Evolutionary conservation across 2,888 invertebrate species (phyloP), one percentile per base, ranked within the genome.

Genomic region (Agrotis segetum): DNA sequence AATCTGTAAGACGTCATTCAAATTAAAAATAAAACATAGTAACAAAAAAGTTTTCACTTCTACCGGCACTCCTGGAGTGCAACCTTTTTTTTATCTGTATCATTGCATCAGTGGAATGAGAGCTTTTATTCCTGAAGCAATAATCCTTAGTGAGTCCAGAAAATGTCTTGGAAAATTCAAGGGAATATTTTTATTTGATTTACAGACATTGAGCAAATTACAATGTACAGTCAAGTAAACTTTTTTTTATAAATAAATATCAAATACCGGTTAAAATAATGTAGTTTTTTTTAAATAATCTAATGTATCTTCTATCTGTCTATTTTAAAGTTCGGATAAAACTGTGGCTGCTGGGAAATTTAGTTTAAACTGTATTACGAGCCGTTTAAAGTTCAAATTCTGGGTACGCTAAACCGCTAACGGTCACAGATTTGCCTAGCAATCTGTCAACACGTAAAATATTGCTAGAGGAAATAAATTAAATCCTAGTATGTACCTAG

Each of bases 21-120:
- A n/a, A n/a, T n/a, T n/a, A n/a, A n/a, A n/a, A n/a, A n/a, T n/a
- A n/a, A n/a, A n/a, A n/a, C n/a, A n/a, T n/a, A n/a, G n/a, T n/a
- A n/a, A n/a, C n/a, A n/a, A n/a, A n/a, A n/a, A n/a, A n/a, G n/a
- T n/a, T n/a, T n/a, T n/a, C n/a, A n/a, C n/a, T n/a, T n/a, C n/a
- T n/a, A n/a, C n/a, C n/a, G n/a, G n/a, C n/a, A n/a, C n/a, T n/a
- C n/a, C n/a, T n/a, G n/a, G n/a, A n/a, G n/a, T n/a, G n/a, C n/a
- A n/a, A n/a, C n/a, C n/a, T n/a, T n/a, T n/a, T n/a, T n/a, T 52
- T 46, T 65, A 62, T 63, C 19, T 34, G n/a, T 66, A 11, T 44
- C 78, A 56, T 58, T 71, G 65, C 58, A 62, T 66, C 34, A 49
- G 44, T 50, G 50, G 29, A 34, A 58, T 24, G 17, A 40, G 17